Base-by-base conservation (phyloP, 1,140 invertebrate genomes). In the Drosophila nebulosa region DNA sequence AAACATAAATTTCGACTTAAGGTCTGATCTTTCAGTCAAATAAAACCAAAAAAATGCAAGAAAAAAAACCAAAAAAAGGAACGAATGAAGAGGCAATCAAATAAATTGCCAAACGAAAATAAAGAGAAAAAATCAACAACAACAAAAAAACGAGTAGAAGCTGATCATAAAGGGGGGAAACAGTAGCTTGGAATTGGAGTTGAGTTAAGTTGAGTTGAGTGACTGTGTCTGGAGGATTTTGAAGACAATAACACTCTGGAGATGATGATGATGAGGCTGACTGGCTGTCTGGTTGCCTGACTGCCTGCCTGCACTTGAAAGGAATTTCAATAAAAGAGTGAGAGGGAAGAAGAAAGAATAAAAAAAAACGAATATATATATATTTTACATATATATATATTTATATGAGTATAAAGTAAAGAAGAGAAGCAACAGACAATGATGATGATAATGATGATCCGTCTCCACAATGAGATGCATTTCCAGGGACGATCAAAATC, bases 1-100 rank as follows among this genome's bases (percentile, higher is more conserved):
- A 69, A 61, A 72, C 83, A 88, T 88, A 88, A 88, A 88, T 88
- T 88, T 74, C 75, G 68, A 78, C 74, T 86, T 86, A 81, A 76
- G 68, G 78, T 66, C 63, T 62, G 83, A 64, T 71, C 35, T 62
- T 14, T 35, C 50, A 46, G 39, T 46, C 39, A 46, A 51, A 58
- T 27, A 30, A 46, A 30, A 26, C 56, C 27, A 58, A 60, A 22
- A 18, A 30, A 51, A n/a, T n/a, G n/a, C n/a, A n/a, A n/a, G n/a
- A n/a, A n/a, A n/a, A n/a, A n/a, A n/a, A n/a, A n/a, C n/a, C n/a
- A n/a, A 46, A 46, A 64, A 32, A 46, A 9, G n/a, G 39, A 72
- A 72, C 39, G 39, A 46, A 67, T 84, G 76, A 73, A 84, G 69
- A 83, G 78, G 75, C 83, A 88, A 88, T 88, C 84, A 88, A 88